Base-by-base conservation (phyloP, 2,888 invertebrate genomes). In the Antheraea assamensis region DNA sequence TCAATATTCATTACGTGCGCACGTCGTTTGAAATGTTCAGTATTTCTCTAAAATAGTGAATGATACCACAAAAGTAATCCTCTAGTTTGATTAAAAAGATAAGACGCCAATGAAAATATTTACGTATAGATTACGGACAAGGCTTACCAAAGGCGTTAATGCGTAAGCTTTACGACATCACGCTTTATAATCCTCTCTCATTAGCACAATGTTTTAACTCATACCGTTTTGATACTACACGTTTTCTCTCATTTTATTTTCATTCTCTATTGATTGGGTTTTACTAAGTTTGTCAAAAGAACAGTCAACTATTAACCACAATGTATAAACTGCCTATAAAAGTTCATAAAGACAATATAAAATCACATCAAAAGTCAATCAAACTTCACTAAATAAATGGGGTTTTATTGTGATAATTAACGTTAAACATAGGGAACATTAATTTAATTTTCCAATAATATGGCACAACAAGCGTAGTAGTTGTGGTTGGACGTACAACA, bases 21-120 rank as follows among this genome's bases (percentile, higher is more conserved):
- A 42, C 5, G 5, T 7, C 8, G 42, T 10, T 4, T 49, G 19
- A 17, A 49, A 55, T 3, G 4, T 55, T 82, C 83, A 86, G 84
- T 84, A 83, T 87, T 3, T 19, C 24, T 85, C 84, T 85, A 87
- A 89, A 87, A 87, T 86, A 83, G 86, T 85, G 87, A 81, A 86
- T 87, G 89, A 91, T 87, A 86, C 90, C 89, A 90, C 92, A 92
- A 92, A 92, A 93, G 92, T 90, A 91, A 91, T 85, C 84, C 88
- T 90, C 89, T 81, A n/a, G n/a, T n/a, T n/a, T n/a, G n/a, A n/a
- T n/a, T n/a, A n/a, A n/a, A 91, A 92, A 90, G 89, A 90, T 91
- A 89, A 88, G 88, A 90, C 90, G 92, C 92, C 92, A 94, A 93
- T 93, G 93, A 93, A 93, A 93, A 94, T 92, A 92, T 90, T 91